Conservation (phyloP, 2,113 vertebrate species). For the Thinocorus orbignyianus region DNA sequence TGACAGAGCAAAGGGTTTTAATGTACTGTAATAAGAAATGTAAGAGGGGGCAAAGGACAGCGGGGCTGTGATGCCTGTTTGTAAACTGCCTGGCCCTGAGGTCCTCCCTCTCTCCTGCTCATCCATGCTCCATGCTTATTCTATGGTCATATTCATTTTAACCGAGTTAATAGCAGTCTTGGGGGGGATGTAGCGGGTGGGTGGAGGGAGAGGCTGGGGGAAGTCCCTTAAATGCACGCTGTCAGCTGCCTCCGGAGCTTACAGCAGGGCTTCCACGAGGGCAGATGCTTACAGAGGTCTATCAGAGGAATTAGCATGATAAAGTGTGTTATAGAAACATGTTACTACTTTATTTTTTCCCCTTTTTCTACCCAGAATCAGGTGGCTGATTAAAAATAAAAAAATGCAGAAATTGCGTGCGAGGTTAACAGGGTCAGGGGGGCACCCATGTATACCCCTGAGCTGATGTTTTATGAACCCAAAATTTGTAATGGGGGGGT, state of each 20-base stretch:
- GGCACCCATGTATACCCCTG: not conserved
- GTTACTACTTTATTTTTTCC: not conserved
- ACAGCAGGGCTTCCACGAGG: not conserved
- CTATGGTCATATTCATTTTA: not conserved
- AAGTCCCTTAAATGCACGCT: constrained; percentile 2
- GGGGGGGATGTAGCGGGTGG: not conserved
- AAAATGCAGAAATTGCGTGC: not conserved
- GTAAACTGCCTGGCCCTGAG: constrained; percentile 35
- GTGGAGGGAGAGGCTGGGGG: not conserved
- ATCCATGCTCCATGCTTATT: not conserved
- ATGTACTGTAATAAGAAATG: constrained; percentile 64
- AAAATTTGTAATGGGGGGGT: not conserved
- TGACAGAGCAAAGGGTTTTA: constrained; percentile 69
- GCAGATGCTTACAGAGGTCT: not conserved
- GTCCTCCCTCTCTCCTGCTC: constrained; percentile 25
- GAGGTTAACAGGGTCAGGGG: not conserved
- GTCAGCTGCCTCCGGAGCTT: constrained; percentile 18
- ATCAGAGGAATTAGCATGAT: not conserved
- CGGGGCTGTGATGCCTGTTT: constrained; percentile 38
- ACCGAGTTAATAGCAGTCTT: not conserved
- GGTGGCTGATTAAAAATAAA: not conserved
- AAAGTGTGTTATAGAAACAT: not conserved
- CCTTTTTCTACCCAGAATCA: not conserved
- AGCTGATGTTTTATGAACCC: not conserved
- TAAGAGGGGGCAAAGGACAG: constrained; percentile 66